Conservation (phyloP, 2,113 vertebrate genomes). For the Apistogramma diplotaenia region DNA sequence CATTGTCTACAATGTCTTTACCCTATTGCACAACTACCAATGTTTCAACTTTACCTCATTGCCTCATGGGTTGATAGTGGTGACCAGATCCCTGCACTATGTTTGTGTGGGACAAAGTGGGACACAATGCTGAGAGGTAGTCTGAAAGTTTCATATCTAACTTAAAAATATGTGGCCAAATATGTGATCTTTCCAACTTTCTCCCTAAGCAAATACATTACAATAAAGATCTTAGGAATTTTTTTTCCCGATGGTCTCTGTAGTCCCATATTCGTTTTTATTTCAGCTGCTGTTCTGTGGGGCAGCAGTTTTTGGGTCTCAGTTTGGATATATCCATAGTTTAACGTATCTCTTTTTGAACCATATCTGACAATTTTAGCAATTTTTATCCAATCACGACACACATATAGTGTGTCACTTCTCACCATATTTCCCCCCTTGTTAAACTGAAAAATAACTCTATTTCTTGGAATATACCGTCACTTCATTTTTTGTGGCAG, state of each 20-base stretch:
- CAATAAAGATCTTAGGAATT: background rate
- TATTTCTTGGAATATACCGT: background rate
- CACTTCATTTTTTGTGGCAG: background rate
- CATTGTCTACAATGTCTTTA: background rate
- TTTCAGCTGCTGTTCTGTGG: background rate
- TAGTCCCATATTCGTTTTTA: background rate
- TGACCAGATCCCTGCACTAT: background rate
- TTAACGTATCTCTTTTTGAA: background rate
- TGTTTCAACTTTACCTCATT: background rate
- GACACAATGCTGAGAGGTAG: background rate
- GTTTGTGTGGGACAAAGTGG: background rate
- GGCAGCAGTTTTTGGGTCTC: background rate
- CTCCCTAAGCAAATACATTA: background rate
- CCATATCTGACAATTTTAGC: background rate
- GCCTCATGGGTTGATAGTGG: background rate
- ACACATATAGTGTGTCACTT: background rate
- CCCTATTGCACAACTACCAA: background rate
- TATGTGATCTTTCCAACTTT: background rate
- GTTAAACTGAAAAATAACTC: background rate
- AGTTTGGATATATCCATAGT: background rate
- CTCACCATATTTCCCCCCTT: background rate
- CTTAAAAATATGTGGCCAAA: background rate
- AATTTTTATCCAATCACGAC: background rate
- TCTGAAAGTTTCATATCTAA: background rate
- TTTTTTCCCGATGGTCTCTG: background rate